Conservation (phyloP, 64 coral and sea anemone genomes). For the Dendrophyllia cribrosa region DNA sequence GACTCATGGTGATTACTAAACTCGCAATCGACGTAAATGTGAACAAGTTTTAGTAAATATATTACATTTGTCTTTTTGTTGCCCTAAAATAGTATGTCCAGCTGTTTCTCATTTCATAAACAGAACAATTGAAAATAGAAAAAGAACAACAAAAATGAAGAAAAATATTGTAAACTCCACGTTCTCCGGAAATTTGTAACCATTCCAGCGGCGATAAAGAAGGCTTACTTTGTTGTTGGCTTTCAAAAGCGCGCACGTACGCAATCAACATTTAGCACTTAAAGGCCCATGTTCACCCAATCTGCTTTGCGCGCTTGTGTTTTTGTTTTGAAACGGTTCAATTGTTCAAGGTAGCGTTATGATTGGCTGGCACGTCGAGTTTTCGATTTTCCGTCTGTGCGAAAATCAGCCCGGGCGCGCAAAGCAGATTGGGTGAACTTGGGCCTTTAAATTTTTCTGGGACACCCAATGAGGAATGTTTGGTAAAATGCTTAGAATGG, state of each 20-base stretch:
- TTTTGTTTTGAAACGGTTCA: too few relatives aligned
- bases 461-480: too few relatives aligned
- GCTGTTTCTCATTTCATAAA: background rate
- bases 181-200: background rate
- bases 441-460: background rate
- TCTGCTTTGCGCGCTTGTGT: too few relatives aligned
- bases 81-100: background rate
- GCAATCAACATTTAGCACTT: background rate
- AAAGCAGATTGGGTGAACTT: too few relatives aligned
- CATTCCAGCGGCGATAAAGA: background rate
- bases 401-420: too few relatives aligned
- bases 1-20: too few relatives aligned
- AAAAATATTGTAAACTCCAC: background rate
- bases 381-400: too few relatives aligned
- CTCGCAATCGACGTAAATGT: too few relatives aligned
- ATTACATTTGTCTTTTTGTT: background rate
- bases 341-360: too few relatives aligned
- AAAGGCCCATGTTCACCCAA: too few relatives aligned
- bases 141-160: background rate
- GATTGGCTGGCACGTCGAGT: too few relatives aligned
- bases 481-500: too few relatives aligned
- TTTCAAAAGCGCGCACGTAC: background rate
- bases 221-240: background rate
- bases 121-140: background rate
- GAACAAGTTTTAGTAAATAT: background rate